Conservation (phyloP, 2,113 vertebrate genomes). For the Eretmochelys imbricata region DNA sequence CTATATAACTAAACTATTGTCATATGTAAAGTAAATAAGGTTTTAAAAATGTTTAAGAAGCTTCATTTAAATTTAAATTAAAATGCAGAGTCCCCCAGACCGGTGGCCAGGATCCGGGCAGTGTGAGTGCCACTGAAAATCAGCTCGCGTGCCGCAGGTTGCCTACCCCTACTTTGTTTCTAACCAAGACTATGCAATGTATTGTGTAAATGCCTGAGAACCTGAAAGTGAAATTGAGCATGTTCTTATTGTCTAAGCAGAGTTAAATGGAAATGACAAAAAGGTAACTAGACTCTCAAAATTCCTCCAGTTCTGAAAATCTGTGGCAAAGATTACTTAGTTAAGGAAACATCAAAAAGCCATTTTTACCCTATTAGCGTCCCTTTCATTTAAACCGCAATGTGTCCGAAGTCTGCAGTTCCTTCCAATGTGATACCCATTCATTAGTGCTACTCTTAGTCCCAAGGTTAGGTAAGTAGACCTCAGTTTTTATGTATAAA, state of each 20-base stretch:
- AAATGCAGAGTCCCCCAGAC: too few relatives aligned
- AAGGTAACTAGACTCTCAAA: background rate
- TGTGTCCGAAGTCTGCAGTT: background rate
- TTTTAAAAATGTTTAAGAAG: too few relatives aligned
- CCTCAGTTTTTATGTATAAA: background rate
- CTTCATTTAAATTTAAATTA: too few relatives aligned
- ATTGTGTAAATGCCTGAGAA: background rate
- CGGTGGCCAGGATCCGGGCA: too few relatives aligned
- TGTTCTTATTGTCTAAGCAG: background rate
- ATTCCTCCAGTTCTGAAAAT: background rate
- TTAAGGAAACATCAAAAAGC: background rate
- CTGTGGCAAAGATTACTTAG: background rate
- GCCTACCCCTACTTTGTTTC: background rate
- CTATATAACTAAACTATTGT: too few relatives aligned
- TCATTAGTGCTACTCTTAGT: background rate
- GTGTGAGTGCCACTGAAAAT: too few relatives aligned
- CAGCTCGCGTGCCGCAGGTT: too few relatives aligned
- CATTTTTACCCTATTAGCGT: background rate
- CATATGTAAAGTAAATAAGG: too few relatives aligned
- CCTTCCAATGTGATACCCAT: background rate
- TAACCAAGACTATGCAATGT: background rate
- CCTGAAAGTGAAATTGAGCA: background rate
- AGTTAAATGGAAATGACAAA: background rate
- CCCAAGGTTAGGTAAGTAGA: background rate
- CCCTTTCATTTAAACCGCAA: background rate